A percentile compares a stretch with the other conserved stretches of the same genome.
These are phyloP conservation scores for Siderastrea siderea DNA, from an alignment of 92 coral and sea anemone species.

Conservation along the genomic window DNA sequence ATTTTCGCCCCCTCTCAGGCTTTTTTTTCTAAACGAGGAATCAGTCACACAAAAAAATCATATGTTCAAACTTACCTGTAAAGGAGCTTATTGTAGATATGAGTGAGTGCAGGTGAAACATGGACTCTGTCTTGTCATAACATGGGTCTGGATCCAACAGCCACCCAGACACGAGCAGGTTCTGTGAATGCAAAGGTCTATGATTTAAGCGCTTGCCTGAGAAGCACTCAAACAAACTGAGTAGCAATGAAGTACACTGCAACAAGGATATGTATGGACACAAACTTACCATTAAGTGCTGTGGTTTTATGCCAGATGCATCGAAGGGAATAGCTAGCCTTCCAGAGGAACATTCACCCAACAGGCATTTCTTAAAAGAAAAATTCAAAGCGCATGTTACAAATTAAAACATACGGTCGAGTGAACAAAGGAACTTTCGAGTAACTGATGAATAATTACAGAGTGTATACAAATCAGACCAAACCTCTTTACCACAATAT, in stretches of 20 bases:
- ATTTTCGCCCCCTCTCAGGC: no score
- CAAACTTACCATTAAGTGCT: conserved; percentile 82
- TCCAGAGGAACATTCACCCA: conserved; percentile 72
- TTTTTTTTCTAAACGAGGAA: no score
- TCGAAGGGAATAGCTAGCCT: conserved; percentile 83
- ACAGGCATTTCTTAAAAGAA: conserved; percentile 72
- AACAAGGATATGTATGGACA: background rate
- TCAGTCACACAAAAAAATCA: background rate
- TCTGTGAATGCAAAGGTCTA: conserved; percentile 47
- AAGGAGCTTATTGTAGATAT: conserved; percentile 87
- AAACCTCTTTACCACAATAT: no score
- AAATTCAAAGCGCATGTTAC: background rate
- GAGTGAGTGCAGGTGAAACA: conserved; percentile 76
- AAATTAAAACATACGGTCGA: background rate
- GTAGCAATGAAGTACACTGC: background rate
- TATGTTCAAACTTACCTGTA: conserved; percentile 63
- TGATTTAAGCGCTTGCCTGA: background rate
- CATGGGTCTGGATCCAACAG: conserved; percentile 45
- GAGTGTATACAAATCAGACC: no score
- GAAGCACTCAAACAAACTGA: no score
- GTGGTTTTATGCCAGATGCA: conserved; percentile 84
- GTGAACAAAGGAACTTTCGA: background rate
- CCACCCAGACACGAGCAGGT: conserved; percentile 87
- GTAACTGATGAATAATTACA: no score
- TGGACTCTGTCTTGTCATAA: conserved; percentile 44